Evolutionary conservation across 2,797 vertebrate genomes (phyloP).

Genomic region (Craterocephalus amniculus): DNA sequence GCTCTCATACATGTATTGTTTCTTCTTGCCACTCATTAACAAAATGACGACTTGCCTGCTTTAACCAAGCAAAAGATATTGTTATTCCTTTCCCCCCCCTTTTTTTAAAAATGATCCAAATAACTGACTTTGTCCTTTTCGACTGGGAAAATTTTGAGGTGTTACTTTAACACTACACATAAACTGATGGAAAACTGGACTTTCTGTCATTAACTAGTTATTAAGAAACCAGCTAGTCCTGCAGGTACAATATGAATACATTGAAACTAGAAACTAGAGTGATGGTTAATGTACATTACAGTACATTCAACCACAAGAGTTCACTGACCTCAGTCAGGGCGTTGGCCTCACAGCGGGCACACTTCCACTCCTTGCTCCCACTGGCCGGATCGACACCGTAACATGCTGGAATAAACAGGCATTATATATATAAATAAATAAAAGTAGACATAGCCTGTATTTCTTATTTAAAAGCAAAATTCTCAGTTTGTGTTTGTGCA

Average conservation of each 20-base stretch:
- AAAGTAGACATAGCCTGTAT: neutral
- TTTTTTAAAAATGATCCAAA: neutral
- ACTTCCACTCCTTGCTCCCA: constrained; percentile 91
- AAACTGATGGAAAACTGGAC: neutral
- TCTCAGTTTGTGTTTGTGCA: constrained; percentile 26
- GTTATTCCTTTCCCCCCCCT: too few species aligned
- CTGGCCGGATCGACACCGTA: constrained; percentile 89
- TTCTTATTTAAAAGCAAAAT: neutral
- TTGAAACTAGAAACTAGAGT: neutral
- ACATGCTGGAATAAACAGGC: constrained; percentile 83
- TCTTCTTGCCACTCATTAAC: neutral
- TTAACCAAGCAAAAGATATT: too few species aligned
- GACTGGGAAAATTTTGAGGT: too few species aligned
- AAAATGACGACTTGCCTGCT: neutral
- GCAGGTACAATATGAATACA: neutral
- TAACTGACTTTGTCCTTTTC: neutral
- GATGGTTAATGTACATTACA: neutral
- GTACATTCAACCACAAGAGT: neutral
- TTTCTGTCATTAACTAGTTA: neutral
- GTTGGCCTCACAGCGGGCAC: constrained; percentile 90
- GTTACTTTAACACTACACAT: neutral
- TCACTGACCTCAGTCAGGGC: constrained; percentile 89
- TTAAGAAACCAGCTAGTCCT: neutral
- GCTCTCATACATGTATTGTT: neutral
- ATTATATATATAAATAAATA: too few species aligned